Evolutionary conservation across 2,113 vertebrate species (phyloP), one percentile per base, ranked within the genome.

Genomic region (Procapra przewalskii): DNA sequence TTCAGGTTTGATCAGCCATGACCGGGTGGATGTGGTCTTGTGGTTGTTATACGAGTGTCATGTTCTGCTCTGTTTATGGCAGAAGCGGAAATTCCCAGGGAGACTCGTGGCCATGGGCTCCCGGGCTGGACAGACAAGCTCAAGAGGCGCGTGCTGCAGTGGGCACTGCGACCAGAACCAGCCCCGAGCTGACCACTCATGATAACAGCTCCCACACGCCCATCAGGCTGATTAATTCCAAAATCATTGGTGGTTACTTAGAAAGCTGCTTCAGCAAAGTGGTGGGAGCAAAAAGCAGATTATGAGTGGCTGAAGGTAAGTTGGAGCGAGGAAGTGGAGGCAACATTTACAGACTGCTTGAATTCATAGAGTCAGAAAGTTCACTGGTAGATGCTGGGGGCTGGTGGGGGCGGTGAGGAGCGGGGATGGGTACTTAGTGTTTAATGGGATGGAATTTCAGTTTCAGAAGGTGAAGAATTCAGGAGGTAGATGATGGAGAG

Each of bases 11-110:
- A 23, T 88, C 59, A 50, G 40, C 36, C 25, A 8, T 40, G 33
- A 33, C n/a, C 5, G 10, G 15, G 16, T 16, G 11, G 11, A 6
- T 16, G 36, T 6, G 0, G 15, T 36, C 15, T 5, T 23, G 2
- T 6, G 21, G 25, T 29, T 67, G 33, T 50, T 13, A 55, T 5
- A n/a, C 1, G 5, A n/a, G 50, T 11, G 25, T 55, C 31, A 5
- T 43, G n/a, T 12, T 31, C 43, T 5, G 36, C 21, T 50, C 82
- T 14, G 7, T 67, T 88, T 55, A 54, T 5, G 48, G 48, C 16
- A 67, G 77, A 89, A 45, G 67, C 36, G 59, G 48, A 40, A 81
- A 50, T n/a, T 88, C 36, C 71, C 45, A 62, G 45, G 36, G 29
- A 92, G 31, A 75, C 6, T n/a, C 1, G 7, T 52, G 52, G 52